Percentiles rank a stretch among this genome's conserved stretches.
Conservation (phyloP, 2,888 invertebrate genomes). For the Acrobasis repandana region DNA sequence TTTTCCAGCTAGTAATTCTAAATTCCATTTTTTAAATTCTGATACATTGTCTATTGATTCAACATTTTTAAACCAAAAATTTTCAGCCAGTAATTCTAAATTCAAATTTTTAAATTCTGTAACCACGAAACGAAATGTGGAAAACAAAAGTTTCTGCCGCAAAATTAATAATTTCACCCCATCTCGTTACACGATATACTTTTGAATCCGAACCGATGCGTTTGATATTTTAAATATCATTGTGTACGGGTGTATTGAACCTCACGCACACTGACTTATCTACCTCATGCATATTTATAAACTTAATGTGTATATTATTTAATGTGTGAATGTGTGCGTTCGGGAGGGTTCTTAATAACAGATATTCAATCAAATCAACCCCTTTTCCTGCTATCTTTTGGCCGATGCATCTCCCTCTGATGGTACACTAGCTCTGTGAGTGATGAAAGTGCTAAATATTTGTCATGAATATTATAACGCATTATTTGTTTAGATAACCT, state of each 20-base stretch:
- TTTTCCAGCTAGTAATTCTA: slow-evolving; percentile 7
- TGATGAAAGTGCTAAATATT: slow-evolving; percentile 22
- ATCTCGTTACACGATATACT: slow-evolving; percentile 14
- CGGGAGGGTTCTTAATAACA: slow-evolving; percentile 78
- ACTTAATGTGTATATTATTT: slow-evolving; percentile 77
- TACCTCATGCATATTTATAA: slow-evolving; percentile 81
- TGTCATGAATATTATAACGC: slow-evolving; percentile 4
- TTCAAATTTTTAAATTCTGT: slow-evolving; percentile 10
- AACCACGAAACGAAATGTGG: slow-evolving; percentile 2
- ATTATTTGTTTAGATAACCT: too few species aligned
- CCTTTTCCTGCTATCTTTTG: slow-evolving; percentile 77
- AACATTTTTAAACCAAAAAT: not conserved
- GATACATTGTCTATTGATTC: slow-evolving; percentile 14
- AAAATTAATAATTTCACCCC: slow-evolving; percentile 23
- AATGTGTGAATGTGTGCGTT: slow-evolving; percentile 69
- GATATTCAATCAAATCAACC: slow-evolving; percentile 83
- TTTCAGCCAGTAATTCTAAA: slow-evolving; percentile 10
- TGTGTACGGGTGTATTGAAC: slow-evolving; percentile 22
- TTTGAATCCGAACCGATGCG: slow-evolving; percentile 16
- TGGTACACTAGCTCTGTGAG: slow-evolving; percentile 29
- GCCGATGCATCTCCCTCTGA: slow-evolving; percentile 69
- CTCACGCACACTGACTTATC: slow-evolving; percentile 41
- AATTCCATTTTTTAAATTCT: slow-evolving; percentile 16
- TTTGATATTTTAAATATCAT: slow-evolving; percentile 24
- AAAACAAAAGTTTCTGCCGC: slow-evolving; percentile 12